Conservation (phyloP, 2,113 vertebrate genomes). For the Menura novaehollandiae region DNA sequence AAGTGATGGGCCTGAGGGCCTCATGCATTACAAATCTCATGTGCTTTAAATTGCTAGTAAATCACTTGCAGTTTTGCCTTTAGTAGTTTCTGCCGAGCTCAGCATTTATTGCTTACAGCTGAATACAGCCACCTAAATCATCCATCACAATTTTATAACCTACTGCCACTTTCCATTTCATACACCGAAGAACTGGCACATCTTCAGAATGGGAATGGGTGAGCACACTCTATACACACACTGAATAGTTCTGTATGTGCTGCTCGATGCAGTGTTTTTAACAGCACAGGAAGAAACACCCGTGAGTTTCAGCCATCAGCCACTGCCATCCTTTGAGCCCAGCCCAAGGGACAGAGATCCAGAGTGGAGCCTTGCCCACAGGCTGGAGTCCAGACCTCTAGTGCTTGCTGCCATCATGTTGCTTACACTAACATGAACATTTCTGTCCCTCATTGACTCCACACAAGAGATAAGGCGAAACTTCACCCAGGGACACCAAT, state of each 20-base stretch:
- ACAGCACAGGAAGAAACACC: not conserved
- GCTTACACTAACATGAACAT: not conserved
- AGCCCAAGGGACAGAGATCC: not conserved
- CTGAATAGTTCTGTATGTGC: not conserved
- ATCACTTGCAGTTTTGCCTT: constrained; percentile 77
- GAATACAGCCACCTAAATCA: constrained; percentile 74
- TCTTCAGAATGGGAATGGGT: constrained; percentile 59
- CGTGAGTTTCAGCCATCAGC: not conserved
- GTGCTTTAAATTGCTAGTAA: constrained; percentile 80
- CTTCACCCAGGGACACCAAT: accelerated
- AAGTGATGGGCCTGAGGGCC: constrained; percentile 70
- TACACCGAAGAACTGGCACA: constrained; percentile 57
- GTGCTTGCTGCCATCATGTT: not conserved
- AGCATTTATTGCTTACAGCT: constrained; percentile 79
- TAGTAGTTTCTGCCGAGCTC: constrained; percentile 77
- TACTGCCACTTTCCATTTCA: constrained; percentile 68
- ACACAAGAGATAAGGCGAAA: not conserved
- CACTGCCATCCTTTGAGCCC: not conserved
- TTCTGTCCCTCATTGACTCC: not conserved
- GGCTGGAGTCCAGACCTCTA: not conserved
- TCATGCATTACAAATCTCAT: constrained; percentile 81
- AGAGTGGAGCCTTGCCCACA: not conserved
- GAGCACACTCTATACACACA: not conserved
- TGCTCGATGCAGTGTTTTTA: not conserved
- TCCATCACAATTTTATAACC: constrained; percentile 79